phyloP scores from a whole-genome alignment of 2,797 vertebrate genomes.

The Odontamblyopus rebecca region DNA sequence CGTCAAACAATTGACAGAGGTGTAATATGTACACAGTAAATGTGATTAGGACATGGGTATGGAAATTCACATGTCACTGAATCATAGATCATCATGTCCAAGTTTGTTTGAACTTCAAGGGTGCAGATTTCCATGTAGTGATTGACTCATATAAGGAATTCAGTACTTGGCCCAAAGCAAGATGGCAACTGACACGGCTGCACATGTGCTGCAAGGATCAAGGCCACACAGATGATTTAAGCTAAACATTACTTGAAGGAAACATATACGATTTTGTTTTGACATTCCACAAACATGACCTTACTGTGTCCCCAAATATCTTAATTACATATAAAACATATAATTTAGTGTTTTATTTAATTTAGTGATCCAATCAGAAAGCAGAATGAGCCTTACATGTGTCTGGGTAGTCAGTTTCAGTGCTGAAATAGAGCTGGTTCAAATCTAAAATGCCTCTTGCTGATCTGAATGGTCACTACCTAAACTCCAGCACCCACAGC shows the following conservation, averaged over 20 bases:
- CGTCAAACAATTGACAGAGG: slow-evolving; percentile 59
- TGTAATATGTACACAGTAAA: slow-evolving; percentile 57
- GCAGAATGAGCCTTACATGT: too few relatives aligned
- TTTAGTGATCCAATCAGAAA: too few relatives aligned
- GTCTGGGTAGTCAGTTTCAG: too few relatives aligned
- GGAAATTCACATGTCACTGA: neutral
- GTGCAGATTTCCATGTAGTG: neutral
- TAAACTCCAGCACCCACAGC: too few relatives aligned
- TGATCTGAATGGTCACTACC: too few relatives aligned
- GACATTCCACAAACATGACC: too few relatives aligned
- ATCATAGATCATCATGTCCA: neutral
- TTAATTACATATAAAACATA: too few relatives aligned
- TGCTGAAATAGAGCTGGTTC: too few relatives aligned
- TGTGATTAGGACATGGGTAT: slow-evolving; percentile 37
- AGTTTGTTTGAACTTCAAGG: slow-evolving; percentile 3
- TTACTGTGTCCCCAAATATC: too few relatives aligned
- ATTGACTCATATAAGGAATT: slow-evolving; percentile 1
- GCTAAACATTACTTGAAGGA: neutral
- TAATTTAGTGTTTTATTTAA: too few relatives aligned
- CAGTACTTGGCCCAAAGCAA: neutral
- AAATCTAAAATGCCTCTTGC: too few relatives aligned
- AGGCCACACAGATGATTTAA: neutral
- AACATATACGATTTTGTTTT: too few relatives aligned
- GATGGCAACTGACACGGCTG: neutral
- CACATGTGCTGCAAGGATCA: neutral